Evolutionary conservation across 1,140 invertebrate genomes (phyloP).

Genomic region (Zaprionus ghesquierei): DNA sequence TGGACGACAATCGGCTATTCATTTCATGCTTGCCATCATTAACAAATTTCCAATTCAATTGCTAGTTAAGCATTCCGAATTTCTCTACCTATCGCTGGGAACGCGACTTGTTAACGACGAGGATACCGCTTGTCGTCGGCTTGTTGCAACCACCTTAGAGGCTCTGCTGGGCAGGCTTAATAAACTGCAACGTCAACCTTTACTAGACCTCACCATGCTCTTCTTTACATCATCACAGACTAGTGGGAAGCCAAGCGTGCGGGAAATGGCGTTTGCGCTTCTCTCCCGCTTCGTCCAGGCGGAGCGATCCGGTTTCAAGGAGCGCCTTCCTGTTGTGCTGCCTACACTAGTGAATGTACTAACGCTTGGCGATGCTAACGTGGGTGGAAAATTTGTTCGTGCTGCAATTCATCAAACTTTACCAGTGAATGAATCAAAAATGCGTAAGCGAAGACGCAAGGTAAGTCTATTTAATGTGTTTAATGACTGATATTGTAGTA

Average conservation of each 20-base stretch:
- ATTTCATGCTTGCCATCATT: slow-evolving; percentile 92
- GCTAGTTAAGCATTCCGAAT: slow-evolving; percentile 85
- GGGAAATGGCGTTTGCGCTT: slow-evolving; percentile 86
- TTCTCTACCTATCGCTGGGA: slow-evolving; percentile 90
- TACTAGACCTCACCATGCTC: slow-evolving; percentile 86
- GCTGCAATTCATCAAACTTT: slow-evolving; percentile 48
- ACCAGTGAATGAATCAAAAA: neutral
- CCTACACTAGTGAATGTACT: slow-evolving; percentile 84
- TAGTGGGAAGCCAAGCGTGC: slow-evolving; percentile 86
- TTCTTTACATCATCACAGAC: slow-evolving; percentile 85
- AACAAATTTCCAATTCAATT: slow-evolving; percentile 88
- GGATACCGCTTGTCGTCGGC: slow-evolving; percentile 86
- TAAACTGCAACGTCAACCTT: slow-evolving; percentile 84
- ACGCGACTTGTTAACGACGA: slow-evolving; percentile 89
- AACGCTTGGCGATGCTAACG: slow-evolving; percentile 37
- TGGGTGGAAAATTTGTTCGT: slow-evolving; percentile 68
- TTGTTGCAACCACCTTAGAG: slow-evolving; percentile 87
- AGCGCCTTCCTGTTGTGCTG: slow-evolving; percentile 84
- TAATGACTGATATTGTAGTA: neutral
- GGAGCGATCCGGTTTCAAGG: slow-evolving; percentile 87
- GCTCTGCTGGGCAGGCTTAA: slow-evolving; percentile 85
- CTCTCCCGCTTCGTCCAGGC: slow-evolving; percentile 88
- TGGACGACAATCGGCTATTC: slow-evolving; percentile 92
- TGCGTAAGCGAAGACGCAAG: slow-evolving; percentile 37
- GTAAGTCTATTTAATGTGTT: neutral